A percentile compares a stretch with the other conserved stretches of the same genome.
Evolutionary conservation across 2,113 vertebrate genomes (phyloP).

Genomic region (Euleptes europaea): DNA sequence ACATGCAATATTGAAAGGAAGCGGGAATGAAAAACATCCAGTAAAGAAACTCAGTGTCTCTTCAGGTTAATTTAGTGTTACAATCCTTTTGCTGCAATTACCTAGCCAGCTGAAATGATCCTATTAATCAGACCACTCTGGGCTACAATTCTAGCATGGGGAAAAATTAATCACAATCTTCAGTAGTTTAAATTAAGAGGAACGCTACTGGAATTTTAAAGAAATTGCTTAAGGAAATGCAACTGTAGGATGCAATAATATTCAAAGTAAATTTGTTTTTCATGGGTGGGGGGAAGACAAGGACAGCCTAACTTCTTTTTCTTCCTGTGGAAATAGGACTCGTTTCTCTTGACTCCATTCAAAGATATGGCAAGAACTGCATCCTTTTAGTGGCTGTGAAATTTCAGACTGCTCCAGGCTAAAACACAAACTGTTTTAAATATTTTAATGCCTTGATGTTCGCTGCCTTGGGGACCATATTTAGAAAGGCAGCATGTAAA

Average conservation of each 20-base stretch:
- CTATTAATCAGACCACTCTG: neutral
- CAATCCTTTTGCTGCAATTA: neutral
- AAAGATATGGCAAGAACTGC: neutral
- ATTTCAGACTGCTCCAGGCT: neutral
- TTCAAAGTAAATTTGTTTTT: neutral
- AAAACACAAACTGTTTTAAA: neutral
- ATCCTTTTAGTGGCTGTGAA: rapidly evolving
- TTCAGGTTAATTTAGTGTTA: neutral
- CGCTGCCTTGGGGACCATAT: no score
- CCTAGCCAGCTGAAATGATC: neutral
- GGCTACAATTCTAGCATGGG: neutral
- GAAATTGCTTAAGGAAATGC: neutral
- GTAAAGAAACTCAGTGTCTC: neutral
- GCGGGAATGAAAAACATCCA: neutral
- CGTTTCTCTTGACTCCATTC: rapidly evolving
- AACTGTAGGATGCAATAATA: neutral
- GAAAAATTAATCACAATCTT: neutral
- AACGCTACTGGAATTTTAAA: neutral
- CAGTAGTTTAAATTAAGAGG: neutral
- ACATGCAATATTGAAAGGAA: neutral
- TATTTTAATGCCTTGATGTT: no score
- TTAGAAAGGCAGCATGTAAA: no score
- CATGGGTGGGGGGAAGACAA: neutral
- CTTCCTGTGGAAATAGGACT: neutral
- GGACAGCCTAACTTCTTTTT: neutral